Evolutionary conservation across 2,113 vertebrate genomes (phyloP).

Genomic region (Mus musculus): GRCm39 chr10:40815501-40816000

Average conservation of each 20-base stretch:
- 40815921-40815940: constrained; percentile 17
- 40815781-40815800: not conserved
- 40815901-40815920: not conserved
- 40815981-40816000: not conserved
- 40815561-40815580: not conserved
- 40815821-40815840: constrained; percentile 18
- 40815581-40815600: not conserved
- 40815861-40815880: not conserved
- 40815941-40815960: not conserved
- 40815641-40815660: not conserved
- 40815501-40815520: not conserved
- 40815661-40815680: not conserved
- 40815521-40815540: not conserved
- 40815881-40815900: constrained; percentile 11
- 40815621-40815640: not conserved
- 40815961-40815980: constrained; percentile 3
- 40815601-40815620: not conserved
- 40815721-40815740: not conserved
- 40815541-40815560: not conserved
- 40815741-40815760: not conserved
- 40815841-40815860: not conserved
- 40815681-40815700: not conserved
- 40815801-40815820: not conserved
- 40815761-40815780: not conserved
- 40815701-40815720: not conserved